Base-by-base conservation (phyloP, 2,888 invertebrate genomes). In the Phyllotreta cruciferae region DNA sequence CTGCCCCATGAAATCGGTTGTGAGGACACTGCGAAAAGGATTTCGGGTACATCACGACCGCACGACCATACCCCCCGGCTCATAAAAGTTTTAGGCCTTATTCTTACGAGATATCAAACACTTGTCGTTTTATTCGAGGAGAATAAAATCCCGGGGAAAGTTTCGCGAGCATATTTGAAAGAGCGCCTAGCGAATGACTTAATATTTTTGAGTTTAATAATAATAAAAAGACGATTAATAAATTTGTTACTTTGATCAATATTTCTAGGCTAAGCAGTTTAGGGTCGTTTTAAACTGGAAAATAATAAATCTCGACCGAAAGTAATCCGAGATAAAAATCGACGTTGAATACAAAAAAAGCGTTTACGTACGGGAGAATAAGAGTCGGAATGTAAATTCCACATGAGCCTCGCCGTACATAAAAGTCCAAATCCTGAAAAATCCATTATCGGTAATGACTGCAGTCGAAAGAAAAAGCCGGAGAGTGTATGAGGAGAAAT, bases 371-470 rank as follows among this genome's bases (percentile, higher is more conserved):
- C 9, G 34, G 38, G 52, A 24, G 35, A 39, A 49, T 61, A 50
- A 47, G 34, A 49, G 50, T 44, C 44, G 60, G 49, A 57, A 57
- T 56, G 58, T 58, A 58, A 58, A 58, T 58, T 50, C 39, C 42
- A 52, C 58, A 50, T 58, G 42, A 50, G 58, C 41, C 50, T 52
- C 37, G 11, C n/a, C 50, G 58, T 50, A 58, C 58, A 58, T 58
- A 52, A 58, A 58, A 58, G 13, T 58, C 58, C 36, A 47, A 63
- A 63, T 56, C 45, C 47, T n/a, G 57, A 35, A 63, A 56, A 63
- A 57, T 58, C 63, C 63, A 63, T 63, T 63, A 63, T 63, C 57
- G 35, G 58, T 63, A 63, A 63, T 63, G 60, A 56, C 64, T 50
- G 62, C 58, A 52, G 50, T 58, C 50, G 42, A 42, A 53, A 58